Base-by-base conservation (phyloP, 2,888 invertebrate genomes). In the Mimachlamys varia region DNA sequence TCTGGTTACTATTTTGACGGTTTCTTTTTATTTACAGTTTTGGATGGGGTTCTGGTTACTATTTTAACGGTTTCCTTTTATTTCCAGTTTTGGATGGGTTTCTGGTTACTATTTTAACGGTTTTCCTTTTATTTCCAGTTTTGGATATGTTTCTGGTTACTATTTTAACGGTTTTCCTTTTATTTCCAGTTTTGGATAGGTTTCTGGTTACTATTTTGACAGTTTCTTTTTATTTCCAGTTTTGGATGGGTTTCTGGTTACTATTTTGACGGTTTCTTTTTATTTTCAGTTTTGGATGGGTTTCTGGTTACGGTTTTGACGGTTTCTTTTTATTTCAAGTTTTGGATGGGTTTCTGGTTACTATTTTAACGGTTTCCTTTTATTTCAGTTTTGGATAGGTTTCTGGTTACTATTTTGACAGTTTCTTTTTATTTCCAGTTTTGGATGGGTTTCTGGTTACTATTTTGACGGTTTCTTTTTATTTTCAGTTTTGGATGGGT, bases 401-500 rank as follows among this genome's bases (percentile, higher is more conserved):
- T 58, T 92, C 37, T 93, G 93, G 93, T 53, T 53, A 17, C 19
- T 53, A 53, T 53, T 53, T 17, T 53, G 53, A 53, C 12, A 15
- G 17, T 62, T 55, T 33, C 22, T 88, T 58, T 89, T 90, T 17
- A 88, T 50, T 92, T 93, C 44, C 91, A 93, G 93, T 92, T 91
- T 50, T 93, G 93, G 93, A 89, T 91, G 87, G 89, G 91, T 50
- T 58, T 92, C 37, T 93, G 93, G 93, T 53, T 53, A 17, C 19
- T 53, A 53, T 53, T 53, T 17, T 53, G 53, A 53, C 12, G 53
- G 17, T 62, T 55, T 33, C 22, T 88, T 58, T 89, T 90, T 17
- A 88, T 50, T 92, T 93, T 37, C 91, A 93, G 93, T 92, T 91
- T 50, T 93, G 93, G 93, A 89, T 91, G 87, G 89, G 91, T 50